Percentiles rank a stretch among this genome's conserved stretches.
These are phyloP conservation scores for Phrynocephalus vlangalii DNA, from an alignment of 2,797 vertebrate species.

Conservation along the genomic window DNA sequence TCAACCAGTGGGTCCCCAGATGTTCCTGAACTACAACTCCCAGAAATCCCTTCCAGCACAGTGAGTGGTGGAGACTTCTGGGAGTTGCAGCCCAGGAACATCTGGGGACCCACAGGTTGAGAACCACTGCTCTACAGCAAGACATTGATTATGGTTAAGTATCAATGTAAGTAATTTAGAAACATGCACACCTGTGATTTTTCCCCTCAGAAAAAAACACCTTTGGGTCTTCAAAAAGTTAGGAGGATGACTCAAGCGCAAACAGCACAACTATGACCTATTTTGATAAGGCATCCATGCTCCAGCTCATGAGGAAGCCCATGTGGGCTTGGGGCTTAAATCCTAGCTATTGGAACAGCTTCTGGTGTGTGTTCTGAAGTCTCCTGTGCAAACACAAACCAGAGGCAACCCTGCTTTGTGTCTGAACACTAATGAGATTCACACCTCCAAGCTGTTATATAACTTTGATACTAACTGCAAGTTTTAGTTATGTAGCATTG, in stretches of 20 bases:
- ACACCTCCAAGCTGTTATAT: constrained; percentile 12
- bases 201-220: neutral
- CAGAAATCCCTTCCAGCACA: too few species aligned
- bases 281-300: neutral
- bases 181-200: neutral
- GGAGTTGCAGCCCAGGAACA: too few species aligned
- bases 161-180: too few species aligned
- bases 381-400: neutral
- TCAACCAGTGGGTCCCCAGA: too few species aligned
- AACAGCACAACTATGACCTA: neutral
- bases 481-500: neutral
- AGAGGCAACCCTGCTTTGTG: neutral
- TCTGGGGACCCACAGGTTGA: too few species aligned
- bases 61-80: too few species aligned
- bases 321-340: neutral
- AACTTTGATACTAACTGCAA: neutral
- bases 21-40: too few species aligned
- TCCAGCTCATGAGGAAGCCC: neutral
- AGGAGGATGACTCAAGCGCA: neutral
- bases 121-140: too few species aligned
- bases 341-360: too few species aligned
- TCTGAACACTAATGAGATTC: constrained; percentile 14
- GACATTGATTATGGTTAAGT: too few species aligned
- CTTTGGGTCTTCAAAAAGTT: neutral
- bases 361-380: neutral